A percentile compares a stretch with the other conserved stretches of the same genome.
Conservation (phyloP, 2,113 vertebrate genomes). For the Gambusia holbrooki region DNA sequence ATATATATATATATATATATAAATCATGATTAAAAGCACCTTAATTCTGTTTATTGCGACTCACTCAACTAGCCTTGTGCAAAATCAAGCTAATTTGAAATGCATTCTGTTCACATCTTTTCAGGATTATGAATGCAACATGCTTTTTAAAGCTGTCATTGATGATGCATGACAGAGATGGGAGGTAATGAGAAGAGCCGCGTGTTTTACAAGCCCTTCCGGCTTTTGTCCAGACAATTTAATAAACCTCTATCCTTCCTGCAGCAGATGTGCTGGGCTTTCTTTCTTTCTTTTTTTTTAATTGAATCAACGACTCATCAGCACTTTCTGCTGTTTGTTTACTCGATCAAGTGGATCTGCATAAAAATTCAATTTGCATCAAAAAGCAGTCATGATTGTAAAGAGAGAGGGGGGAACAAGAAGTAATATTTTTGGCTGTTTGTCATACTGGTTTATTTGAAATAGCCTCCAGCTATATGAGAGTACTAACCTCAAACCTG, state of each 20-base stretch:
- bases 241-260: slow-evolving; percentile 66
- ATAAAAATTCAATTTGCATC: slow-evolving; percentile 67
- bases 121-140: slow-evolving; percentile 14
- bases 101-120: neutral
- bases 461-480: neutral
- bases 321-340: slow-evolving; percentile 49
- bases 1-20: neutral
- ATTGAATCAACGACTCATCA: slow-evolving; percentile 70
- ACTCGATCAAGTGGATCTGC: slow-evolving; percentile 64
- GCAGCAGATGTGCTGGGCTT: slow-evolving; percentile 59
- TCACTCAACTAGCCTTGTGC: neutral
- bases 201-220: slow-evolving; percentile 47
- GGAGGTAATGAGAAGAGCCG: slow-evolving; percentile 38
- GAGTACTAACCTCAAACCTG: neutral
- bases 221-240: slow-evolving; percentile 60
- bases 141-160: slow-evolving; percentile 6
- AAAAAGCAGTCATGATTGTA: slow-evolving; percentile 42
- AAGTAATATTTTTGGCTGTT: slow-evolving; percentile 3
- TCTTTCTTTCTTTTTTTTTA: slow-evolving; percentile 12
- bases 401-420: slow-evolving; percentile 15
- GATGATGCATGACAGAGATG: slow-evolving; percentile 35
- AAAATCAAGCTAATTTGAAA: slow-evolving; percentile 9
- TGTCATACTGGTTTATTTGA: neutral
- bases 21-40: no score
- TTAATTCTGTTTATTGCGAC: neutral